Percentiles rank a stretch among this genome's conserved stretches.
These are phyloP conservation scores for Montipora foliosa DNA, from an alignment of 64 coral and sea anemone species.

Conservation along the genomic window DNA sequence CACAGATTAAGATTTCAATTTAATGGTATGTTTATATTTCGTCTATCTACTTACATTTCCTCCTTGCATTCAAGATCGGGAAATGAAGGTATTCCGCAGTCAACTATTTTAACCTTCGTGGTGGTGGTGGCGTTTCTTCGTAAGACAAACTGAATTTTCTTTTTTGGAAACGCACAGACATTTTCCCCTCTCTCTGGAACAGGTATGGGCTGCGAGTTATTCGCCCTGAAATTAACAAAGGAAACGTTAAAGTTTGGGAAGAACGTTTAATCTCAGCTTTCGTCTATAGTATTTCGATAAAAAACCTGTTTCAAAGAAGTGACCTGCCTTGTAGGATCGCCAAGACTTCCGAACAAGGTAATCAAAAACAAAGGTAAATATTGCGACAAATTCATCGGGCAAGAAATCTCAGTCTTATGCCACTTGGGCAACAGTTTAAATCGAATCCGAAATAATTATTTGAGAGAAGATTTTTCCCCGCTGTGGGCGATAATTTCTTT, in stretches of 20 bases:
- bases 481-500: too few species aligned
- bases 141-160: neutral
- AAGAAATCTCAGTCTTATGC: neutral
- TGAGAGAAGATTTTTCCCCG: neutral
- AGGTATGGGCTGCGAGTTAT: neutral
- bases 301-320: neutral
- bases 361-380: neutral
- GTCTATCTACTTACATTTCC: conserved; percentile 30
- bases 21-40: neutral
- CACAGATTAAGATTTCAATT: too few species aligned
- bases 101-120: neutral
- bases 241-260: neutral
- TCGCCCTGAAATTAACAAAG: neutral
- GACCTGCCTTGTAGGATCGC: neutral
- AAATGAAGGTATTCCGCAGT: conserved; percentile 41
- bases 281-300: neutral
- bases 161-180: conserved; percentile 57
- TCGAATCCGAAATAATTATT: neutral
- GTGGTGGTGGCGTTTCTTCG: conserved; percentile 39
- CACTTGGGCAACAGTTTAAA: neutral
- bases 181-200: conserved; percentile 44
- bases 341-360: neutral
- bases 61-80: conserved; percentile 36
- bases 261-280: neutral
- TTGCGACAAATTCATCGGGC: neutral